Evolutionary conservation across 1,140 invertebrate species (phyloP), one percentile per base, ranked within the genome.

Genomic region (Battus philenor): DNA sequence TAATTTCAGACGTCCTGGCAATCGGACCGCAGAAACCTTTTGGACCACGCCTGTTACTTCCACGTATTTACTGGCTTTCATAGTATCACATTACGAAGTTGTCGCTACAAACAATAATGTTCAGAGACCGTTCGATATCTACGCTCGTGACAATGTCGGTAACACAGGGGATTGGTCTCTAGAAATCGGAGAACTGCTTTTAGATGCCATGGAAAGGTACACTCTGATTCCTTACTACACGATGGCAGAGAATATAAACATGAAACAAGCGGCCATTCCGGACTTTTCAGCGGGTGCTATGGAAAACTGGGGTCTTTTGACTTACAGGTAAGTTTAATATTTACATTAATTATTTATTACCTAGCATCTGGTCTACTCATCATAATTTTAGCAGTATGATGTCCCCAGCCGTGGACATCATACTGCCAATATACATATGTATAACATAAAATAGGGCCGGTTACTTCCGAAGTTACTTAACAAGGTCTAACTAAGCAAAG

Each of bases 1-100:
- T n/a, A n/a, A 13, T 27, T 24, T 15, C 48, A 71, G 64, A n/a
- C 30, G 59, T 8, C 1, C 15, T 0, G 56, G 47, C 44, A 67
- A 64, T 9, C 57, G 68, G 47, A 31, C 72, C 1, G 47, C 69
- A 1, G 81, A 85, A 53, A 69, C 67, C 2, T 85, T 82, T 47
- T 48, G 60, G 49, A 81, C 69, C 1, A 93, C 92, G 1, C 90
- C 94, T 0, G 73, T 80, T 0, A 98, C 97, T 91, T 95, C 95
- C 0, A 95, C 95, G 0, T 98, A 97, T 54, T 72, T 97, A 1
- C 79, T 97, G 2, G 95, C 95, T 0, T 94, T 97, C 65, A 88
- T 95, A 1, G 89, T 97, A 0, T 93, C 92, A 4, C 93, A 97
- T 53, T 96, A 96, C 20, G 32, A 50, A 0, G 60, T 24, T 2